Conservation (phyloP, 1,140 invertebrate genomes). For the Drusus annulatus region DNA sequence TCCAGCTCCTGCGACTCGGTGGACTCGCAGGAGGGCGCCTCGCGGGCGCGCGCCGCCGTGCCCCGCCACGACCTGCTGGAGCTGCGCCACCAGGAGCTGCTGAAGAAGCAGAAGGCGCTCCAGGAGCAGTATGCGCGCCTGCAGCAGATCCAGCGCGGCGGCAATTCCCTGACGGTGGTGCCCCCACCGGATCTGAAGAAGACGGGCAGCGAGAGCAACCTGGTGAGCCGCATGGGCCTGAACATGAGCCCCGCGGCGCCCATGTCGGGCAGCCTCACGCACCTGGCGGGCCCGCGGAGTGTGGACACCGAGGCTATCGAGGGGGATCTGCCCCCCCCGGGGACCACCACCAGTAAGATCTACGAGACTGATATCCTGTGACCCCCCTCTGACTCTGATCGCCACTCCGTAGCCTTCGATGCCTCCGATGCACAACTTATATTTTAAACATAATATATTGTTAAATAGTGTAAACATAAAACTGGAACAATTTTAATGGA, state of each 20-base stretch:
- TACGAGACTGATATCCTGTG: conserved; percentile 93
- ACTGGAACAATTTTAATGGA: too few relatives aligned
- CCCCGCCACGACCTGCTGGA: conserved; percentile 84
- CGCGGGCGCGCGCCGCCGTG: conserved; percentile 68
- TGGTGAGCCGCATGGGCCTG: conserved; percentile 87
- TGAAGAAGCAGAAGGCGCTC: conserved; percentile 87
- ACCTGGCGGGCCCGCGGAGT: conserved; percentile 60
- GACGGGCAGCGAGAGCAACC: conserved; percentile 90
- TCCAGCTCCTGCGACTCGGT: conserved; percentile 82
- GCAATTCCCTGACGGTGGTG: conserved; percentile 76
- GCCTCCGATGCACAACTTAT: conserved; percentile 21
- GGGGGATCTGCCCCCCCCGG: neutral
- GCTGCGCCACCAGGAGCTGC: conserved; percentile 87
- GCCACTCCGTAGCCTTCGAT: neutral
- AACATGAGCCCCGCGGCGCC: conserved; percentile 69
- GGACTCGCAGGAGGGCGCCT: conserved; percentile 80
- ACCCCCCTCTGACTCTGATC: conserved; percentile 58
- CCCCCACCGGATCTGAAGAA: conserved; percentile 83
- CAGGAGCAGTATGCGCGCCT: conserved; percentile 91
- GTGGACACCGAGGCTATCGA: conserved; percentile 16
- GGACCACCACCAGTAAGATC: conserved; percentile 79
- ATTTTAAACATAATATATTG: neutral
- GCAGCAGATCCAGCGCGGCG: conserved; percentile 86
- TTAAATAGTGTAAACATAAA: too few relatives aligned
- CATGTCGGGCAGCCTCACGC: conserved; percentile 66